These are phyloP conservation scores for Sebastes schlegelii DNA, from an alignment of 2,113 vertebrate species.

Conservation along the genomic window DNA sequence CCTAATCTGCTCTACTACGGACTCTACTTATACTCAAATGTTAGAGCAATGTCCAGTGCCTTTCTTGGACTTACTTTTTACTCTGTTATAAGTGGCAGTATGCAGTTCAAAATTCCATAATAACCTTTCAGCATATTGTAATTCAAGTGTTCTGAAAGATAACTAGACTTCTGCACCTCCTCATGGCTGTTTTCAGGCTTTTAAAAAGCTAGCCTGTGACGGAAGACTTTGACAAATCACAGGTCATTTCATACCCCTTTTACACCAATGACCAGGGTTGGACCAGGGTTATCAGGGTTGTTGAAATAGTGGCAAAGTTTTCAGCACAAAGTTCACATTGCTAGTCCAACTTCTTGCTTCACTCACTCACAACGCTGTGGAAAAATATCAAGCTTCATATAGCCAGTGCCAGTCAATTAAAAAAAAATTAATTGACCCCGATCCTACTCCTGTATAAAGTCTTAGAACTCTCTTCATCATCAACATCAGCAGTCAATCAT, in stretches of 20 bases:
- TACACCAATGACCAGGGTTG: too few relatives aligned
- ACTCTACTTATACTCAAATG: background rate
- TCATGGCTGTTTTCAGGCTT: too few relatives aligned
- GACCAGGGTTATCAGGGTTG: background rate
- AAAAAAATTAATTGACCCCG: background rate
- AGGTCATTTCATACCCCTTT: too few relatives aligned
- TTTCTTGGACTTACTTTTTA: too few relatives aligned
- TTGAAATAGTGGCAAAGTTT: background rate
- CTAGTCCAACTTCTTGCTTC: background rate
- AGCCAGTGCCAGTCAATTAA: background rate
- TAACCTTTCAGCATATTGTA: too few relatives aligned
- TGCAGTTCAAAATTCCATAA: too few relatives aligned
- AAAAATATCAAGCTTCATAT: background rate
- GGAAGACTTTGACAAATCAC: too few relatives aligned
- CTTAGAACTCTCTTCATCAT: background rate
- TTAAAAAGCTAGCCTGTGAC: too few relatives aligned
- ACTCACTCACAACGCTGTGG: background rate
- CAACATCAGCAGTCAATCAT: background rate
- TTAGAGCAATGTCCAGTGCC: too few relatives aligned
- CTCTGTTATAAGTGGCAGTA: too few relatives aligned
- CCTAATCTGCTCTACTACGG: slow-evolving; percentile 71
- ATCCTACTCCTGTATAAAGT: background rate
- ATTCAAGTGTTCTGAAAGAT: too few relatives aligned
- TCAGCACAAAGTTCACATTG: background rate
- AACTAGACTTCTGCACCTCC: too few relatives aligned